Base-by-base conservation (phyloP, 2,888 invertebrate species). In the Brachyptera risi region DNA sequence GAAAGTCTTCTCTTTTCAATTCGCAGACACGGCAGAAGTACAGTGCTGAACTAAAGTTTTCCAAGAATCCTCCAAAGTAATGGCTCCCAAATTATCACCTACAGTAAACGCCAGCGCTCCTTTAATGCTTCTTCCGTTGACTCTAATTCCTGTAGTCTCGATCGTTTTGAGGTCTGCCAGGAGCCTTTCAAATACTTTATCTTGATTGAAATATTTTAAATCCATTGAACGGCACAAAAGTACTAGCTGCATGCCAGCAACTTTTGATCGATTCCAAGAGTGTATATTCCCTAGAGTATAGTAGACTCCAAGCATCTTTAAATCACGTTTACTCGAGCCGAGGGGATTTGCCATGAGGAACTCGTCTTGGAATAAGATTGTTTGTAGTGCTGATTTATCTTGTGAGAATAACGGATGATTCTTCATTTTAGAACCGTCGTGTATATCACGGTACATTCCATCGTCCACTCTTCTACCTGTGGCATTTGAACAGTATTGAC, bases 51-150 rank as follows among this genome's bases (percentile, higher is more conserved):
- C 37, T 38, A 23, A 58, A 58, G n/a, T 35, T 58, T 26, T 24
- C 3, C n/a, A 58, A n/a, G 21, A 58, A 58, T 23, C 47, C 40
- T 23, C 58, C 5, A 17, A 58, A 11, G 23, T 15, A 58, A 17
- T 60, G 60, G 17, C 37, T 38, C 3, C 56, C 24, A 60, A 19
- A 24, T 60, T 60, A 31, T 58, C 58, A 2, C 58, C 58, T 57
- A 24, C 9, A 2, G 23, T 44, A 47, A 57, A 58, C 3, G 13
- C 51, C 3, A 59, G 15, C 15, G 47, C 13, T 3, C 27, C 56
- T 26, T 31, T 31, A 1, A 59, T 21, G 24, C 56, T 19, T 35
- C 21, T 56, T 4, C 15, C 38, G 4, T n/a, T 13, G n/a, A 38
- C 15, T 3, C 13, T 15, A 3, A 56, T 44, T 44, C 44, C 44